phyloP scores from a whole-genome alignment of 2,888 invertebrate species.

The Clusia tigrina region DNA sequence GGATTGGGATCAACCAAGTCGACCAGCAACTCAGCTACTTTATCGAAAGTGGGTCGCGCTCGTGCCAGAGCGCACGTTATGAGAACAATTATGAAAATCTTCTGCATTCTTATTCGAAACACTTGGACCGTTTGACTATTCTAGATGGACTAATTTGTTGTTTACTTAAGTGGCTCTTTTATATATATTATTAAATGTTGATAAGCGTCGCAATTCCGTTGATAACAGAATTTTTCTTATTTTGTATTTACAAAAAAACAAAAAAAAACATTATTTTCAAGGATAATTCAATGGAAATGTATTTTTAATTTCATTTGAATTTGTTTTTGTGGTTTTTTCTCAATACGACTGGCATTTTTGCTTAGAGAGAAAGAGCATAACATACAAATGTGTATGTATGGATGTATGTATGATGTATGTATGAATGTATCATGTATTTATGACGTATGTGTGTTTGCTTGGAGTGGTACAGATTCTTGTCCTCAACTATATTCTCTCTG shows the following conservation, averaged over 20 bases:
- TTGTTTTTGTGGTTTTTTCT: not conserved
- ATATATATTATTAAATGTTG: not conserved
- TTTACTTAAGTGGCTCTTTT: not conserved
- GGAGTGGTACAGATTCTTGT: no score
- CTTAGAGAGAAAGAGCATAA: no score
- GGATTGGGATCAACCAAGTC: conserved; percentile 32
- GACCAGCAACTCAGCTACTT: conserved; percentile 44
- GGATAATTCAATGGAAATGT: not conserved
- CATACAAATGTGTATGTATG: no score
- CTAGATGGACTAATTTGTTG: not conserved
- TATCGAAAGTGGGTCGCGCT: conserved; percentile 47
- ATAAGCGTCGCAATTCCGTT: not conserved
- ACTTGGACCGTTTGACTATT: not conserved
- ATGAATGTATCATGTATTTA: no score
- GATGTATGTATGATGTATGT: no score
- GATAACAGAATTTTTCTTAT: not conserved
- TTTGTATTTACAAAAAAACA: not conserved
- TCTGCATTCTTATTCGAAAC: no score
- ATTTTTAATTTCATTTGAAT: not conserved
- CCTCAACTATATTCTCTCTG: no score
- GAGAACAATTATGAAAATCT: not conserved
- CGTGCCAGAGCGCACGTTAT: not conserved
- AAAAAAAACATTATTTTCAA: not conserved
- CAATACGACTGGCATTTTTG: no score
- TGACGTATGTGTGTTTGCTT: no score